Conservation (phyloP, 2,113 vertebrate species). For the Mixornis gularis region DNA sequence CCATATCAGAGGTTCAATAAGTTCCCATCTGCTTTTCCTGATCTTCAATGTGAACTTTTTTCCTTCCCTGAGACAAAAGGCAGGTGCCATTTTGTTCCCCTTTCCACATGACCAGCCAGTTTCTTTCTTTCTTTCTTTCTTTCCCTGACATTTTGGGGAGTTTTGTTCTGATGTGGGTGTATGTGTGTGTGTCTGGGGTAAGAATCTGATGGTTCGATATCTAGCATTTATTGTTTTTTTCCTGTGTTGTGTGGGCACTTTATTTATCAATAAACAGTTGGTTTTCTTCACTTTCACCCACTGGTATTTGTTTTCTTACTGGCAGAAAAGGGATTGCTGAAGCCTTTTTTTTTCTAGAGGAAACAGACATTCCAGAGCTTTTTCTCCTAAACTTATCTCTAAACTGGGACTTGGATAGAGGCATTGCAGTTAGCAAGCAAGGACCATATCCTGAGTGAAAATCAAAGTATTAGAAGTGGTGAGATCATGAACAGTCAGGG, state of each 20-base stretch:
- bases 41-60: background rate
- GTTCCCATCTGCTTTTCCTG: background rate
- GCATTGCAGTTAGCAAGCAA: background rate
- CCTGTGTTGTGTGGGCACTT: background rate
- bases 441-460: background rate
- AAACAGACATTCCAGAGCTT: background rate
- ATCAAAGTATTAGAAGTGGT: background rate
- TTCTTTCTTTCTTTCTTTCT: background rate
- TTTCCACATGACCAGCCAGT: background rate
- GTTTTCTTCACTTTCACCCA: background rate
- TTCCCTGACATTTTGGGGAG: background rate
- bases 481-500: background rate
- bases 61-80: background rate
- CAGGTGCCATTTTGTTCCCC: background rate
- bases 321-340: background rate
- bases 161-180: background rate
- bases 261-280: background rate
- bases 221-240: background rate
- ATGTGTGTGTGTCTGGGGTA: background rate
- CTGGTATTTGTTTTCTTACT: background rate
- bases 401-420: background rate
- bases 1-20: background rate
- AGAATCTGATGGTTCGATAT: background rate
- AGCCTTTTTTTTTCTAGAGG: too few relatives aligned
- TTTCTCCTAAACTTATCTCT: background rate